Conservation (phyloP, 2,113 vertebrate genomes). For the Siniperca chuatsi region DNA sequence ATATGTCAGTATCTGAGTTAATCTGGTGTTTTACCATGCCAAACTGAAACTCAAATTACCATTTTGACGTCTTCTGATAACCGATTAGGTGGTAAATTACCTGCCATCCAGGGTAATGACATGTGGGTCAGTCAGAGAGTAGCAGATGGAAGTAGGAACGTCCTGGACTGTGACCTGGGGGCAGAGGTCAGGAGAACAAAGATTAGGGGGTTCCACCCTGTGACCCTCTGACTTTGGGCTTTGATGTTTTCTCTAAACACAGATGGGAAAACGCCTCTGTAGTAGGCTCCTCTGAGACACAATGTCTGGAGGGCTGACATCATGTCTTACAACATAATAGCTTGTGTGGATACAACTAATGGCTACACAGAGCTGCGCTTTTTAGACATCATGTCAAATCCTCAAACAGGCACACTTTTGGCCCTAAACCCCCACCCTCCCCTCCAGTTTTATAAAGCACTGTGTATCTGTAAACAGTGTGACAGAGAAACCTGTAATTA, state of each 20-base stretch:
- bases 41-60: background rate
- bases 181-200: conserved; percentile 48
- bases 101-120: conserved; percentile 88
- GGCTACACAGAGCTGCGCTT: background rate
- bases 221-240: conserved; percentile 40
- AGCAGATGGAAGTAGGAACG: conserved; percentile 86
- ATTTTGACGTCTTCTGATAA: background rate
- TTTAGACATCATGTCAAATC: conserved; percentile 39
- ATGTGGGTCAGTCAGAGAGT: conserved; percentile 87
- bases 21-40: background rate
- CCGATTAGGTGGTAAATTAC: conserved; percentile 62
- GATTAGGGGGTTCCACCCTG: conserved; percentile 7
- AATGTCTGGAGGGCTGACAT: conserved; percentile 45
- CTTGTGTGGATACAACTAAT: conserved; percentile 28
- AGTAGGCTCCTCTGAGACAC: conserved; percentile 31
- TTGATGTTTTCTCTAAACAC: conserved; percentile 65
- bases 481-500: conserved; percentile 34
- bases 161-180: conserved; percentile 87
- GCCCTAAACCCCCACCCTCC: background rate
- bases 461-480: conserved; percentile 52
- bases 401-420: conserved; percentile 23
- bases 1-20: background rate
- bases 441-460: conserved; percentile 4
- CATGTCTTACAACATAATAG: conserved; percentile 34
- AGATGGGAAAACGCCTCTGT: conserved; percentile 44